Conservation (phyloP, 2,113 vertebrate genomes). For the Lycocorax pyrrhopterus region DNA sequence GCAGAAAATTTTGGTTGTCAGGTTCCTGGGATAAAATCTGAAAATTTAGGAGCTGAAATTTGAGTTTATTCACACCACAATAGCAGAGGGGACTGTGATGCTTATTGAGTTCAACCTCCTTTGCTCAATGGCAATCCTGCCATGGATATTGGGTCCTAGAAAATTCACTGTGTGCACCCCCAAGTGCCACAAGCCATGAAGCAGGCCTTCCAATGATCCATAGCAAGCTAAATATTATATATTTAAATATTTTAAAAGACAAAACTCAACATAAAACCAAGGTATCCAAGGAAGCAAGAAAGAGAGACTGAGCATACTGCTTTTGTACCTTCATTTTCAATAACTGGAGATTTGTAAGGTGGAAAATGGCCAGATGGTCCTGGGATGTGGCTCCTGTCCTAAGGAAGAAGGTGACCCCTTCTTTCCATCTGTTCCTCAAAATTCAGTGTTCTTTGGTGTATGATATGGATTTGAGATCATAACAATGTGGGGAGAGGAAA, state of each 20-base stretch:
- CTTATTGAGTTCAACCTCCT: not conserved
- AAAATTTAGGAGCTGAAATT: not conserved
- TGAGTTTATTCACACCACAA: not conserved
- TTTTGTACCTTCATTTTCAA: not conserved
- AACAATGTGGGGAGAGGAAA: not conserved
- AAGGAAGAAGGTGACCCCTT: not conserved
- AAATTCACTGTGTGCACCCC: not conserved
- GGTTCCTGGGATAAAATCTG: not conserved
- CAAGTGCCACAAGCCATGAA: not conserved
- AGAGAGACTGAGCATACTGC: not conserved
- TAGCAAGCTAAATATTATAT: not conserved
- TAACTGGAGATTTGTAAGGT: not conserved
- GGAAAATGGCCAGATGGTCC: not conserved
- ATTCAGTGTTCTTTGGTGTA: not conserved
- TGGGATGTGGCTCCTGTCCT: not conserved
- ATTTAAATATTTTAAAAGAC: not conserved
- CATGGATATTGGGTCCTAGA: not conserved
- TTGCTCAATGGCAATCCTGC: not conserved
- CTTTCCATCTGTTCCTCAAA: not conserved
- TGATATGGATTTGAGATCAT: not conserved
- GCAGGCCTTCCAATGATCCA: not conserved
- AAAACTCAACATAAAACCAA: not conserved
- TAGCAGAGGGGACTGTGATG: rapidly evolving
- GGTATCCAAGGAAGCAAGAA: not conserved
- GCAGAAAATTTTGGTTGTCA: not conserved